A percentile compares a stretch with the other conserved stretches of the same genome.
Conservation (phyloP, 2,888 invertebrate species). For the Scaptomyza polygonia region DNA sequence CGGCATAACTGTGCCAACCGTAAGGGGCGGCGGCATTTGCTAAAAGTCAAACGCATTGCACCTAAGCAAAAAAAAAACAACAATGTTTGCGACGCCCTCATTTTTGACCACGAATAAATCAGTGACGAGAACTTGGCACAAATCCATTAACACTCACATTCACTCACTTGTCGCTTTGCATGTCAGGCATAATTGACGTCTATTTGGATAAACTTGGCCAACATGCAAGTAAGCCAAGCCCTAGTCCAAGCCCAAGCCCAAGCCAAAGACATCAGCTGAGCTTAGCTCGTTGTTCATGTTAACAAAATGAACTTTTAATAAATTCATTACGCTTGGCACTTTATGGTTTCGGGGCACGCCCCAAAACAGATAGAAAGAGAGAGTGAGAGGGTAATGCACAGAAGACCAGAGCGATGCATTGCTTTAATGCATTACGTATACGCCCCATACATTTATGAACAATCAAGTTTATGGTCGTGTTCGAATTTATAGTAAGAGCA, state of each 20-base stretch:
- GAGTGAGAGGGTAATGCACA: slow-evolving; percentile 8
- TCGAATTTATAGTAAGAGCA: background rate
- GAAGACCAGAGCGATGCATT: slow-evolving; percentile 48
- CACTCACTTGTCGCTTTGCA: slow-evolving; percentile 60
- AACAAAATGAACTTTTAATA: slow-evolving; percentile 71
- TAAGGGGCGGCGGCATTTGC: slow-evolving; percentile 34
- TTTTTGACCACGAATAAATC: slow-evolving; percentile 68
- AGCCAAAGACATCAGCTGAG: slow-evolving; percentile 15
- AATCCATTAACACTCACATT: slow-evolving; percentile 74
- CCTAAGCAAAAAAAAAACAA: slow-evolving; percentile 25
- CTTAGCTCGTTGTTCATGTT: slow-evolving; percentile 34
- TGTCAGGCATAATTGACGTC: slow-evolving; percentile 66
- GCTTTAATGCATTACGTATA: slow-evolving; percentile 78
- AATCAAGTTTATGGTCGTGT: slow-evolving; percentile 69
- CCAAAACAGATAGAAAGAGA: no score
- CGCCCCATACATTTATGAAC: slow-evolving; percentile 78
- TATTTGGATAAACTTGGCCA: slow-evolving; percentile 74
- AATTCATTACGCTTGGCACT: slow-evolving; percentile 72
- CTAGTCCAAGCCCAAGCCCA: slow-evolving; percentile 36
- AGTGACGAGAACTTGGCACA: slow-evolving; percentile 76
- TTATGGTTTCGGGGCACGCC: slow-evolving; percentile 46
- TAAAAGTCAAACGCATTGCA: slow-evolving; percentile 67
- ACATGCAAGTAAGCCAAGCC: slow-evolving; percentile 63
- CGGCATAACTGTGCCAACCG: slow-evolving; percentile 61
- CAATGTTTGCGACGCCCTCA: slow-evolving; percentile 43